Base-by-base conservation (phyloP, 2,888 invertebrate genomes). In the Microctonus aethiopoides region DNA sequence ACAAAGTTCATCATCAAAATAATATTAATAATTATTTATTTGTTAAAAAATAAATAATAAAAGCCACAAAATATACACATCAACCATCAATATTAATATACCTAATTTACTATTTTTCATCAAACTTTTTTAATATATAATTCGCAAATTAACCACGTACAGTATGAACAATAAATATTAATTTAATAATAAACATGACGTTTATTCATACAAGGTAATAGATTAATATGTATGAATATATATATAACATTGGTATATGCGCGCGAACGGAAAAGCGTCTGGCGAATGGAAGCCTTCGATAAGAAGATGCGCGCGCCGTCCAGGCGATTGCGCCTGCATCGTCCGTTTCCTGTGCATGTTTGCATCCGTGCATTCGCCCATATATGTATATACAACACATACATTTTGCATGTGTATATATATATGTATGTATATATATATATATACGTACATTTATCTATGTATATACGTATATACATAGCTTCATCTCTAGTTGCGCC, bases 251-350 rank as follows among this genome's bases (percentile, higher is more conserved):
- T 52, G 52, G 34, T 64, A 64, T 64, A 16, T 46, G 46, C 46
- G 54, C 64, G 52, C 54, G 36, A 32, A 36, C 51, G 69, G 64
- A 69, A 51, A 68, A 63, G 20, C 62, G 39, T 29, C 59, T 32
- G 36, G 69, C 69, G 64, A 69, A 69, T 69, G 69, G 52, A 69
- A 69, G 64, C 51, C n/a, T 46, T 22, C 52, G 69, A 69, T 69
- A 69, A 69, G 69, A 69, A 69, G 52, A 2, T 72, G 67, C 72
- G 72, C 72, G 66, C 62, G 66, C 63, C 72, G 69, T 39, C 24
- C 20, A 59, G 64, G 51, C 56, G 56, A 66, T 51, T 51, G 69
- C 64, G 69, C 69, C 61, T 69, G 69, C 69, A 69, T 64, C 64
- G 59, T 60, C 51, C 60, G 59, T 69, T 64, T 69, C 64, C 64